These are phyloP conservation scores for Myotis vivesi DNA, from an alignment of 2,797 vertebrate species.

Conservation along the genomic window DNA sequence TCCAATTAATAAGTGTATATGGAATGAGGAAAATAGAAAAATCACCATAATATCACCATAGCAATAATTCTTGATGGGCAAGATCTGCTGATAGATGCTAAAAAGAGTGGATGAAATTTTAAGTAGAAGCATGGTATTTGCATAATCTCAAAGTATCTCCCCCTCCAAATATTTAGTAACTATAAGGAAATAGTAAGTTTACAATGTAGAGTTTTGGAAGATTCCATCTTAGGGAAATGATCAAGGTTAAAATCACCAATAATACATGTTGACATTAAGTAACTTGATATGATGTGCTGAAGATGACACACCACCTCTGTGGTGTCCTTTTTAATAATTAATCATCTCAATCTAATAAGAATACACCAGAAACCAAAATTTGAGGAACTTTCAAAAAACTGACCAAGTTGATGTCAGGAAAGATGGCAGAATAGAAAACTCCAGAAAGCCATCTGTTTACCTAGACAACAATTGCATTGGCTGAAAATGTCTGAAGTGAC, in stretches of 20 bases:
- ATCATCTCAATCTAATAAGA: not conserved
- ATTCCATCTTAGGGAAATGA: not conserved
- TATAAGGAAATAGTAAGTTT: not conserved
- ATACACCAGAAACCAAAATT: not conserved
- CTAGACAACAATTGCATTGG: too few relatives aligned
- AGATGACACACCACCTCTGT: not conserved
- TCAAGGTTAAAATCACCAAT: not conserved
- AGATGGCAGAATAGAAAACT: not conserved
- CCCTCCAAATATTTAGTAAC: not conserved
- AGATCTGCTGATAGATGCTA: not conserved
- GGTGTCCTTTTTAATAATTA: not conserved
- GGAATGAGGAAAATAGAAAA: not conserved
- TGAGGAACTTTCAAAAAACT: not conserved
- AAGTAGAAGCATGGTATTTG: too few relatives aligned
- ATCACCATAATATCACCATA: not conserved
- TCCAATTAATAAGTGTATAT: not conserved
- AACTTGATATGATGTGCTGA: not conserved
- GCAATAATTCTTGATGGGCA: not conserved
- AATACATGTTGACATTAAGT: not conserved
- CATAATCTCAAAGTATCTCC: not conserved
- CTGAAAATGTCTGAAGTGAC: too few relatives aligned
- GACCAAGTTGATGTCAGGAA: not conserved
- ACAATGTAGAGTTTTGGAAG: not conserved
- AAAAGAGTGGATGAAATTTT: too few relatives aligned
- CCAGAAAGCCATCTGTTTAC: not conserved